phyloP scores from a whole-genome alignment of 1,140 invertebrate genomes.

The Whitmania pigra region DNA sequence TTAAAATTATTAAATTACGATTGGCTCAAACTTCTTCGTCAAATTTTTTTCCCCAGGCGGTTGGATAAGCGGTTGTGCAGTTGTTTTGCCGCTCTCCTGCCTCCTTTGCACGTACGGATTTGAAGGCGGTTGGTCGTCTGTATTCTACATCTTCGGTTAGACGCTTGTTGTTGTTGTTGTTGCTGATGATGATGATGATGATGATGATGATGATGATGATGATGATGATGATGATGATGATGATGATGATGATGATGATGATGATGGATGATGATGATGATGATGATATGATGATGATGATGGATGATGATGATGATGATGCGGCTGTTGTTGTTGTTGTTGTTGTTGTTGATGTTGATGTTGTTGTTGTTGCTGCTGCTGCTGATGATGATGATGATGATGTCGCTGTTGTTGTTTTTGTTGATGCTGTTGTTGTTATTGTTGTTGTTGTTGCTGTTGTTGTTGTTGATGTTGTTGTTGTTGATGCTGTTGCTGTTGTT shows the following conservation, averaged over 20 bases:
- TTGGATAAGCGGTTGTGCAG: slow-evolving; percentile 38
- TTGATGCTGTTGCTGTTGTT: too few species aligned
- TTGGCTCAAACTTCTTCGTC: background rate
- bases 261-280: background rate
- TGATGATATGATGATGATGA: background rate
- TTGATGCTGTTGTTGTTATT: background rate
- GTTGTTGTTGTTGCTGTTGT: background rate
- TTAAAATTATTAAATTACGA: too few species aligned
- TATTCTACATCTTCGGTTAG: slow-evolving; percentile 75
- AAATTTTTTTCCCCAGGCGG: slow-evolving; percentile 8
- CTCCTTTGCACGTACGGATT: slow-evolving; percentile 31
- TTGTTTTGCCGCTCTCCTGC: slow-evolving; percentile 38
- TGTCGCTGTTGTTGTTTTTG: background rate
- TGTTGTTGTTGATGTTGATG: background rate
- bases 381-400: too few species aligned
- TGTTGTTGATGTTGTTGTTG: background rate
- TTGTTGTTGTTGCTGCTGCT: background rate
- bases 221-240: too few species aligned
- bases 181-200: background rate
- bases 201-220: background rate
- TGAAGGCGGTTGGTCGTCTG: slow-evolving; percentile 61
- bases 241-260: background rate
- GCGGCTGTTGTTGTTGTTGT: background rate
- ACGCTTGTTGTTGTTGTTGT: background rate
- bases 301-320: background rate